Base-by-base conservation (phyloP, 64 coral and sea anemone species). In the Actinia equina region DNA sequence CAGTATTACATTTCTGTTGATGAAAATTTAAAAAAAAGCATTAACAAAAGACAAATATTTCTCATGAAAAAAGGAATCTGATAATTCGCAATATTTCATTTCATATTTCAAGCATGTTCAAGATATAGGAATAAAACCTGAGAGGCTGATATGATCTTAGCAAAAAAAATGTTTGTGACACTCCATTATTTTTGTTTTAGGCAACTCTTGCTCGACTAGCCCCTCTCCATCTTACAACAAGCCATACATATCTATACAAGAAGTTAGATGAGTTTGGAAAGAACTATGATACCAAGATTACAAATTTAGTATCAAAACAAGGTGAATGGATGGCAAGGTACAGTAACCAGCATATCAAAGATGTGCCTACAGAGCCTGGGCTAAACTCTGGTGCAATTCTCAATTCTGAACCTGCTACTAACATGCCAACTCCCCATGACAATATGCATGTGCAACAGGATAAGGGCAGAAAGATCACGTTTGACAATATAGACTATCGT, bases 231-330 rank as follows among this genome's bases (percentile, higher is more conserved):
- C 7, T 85, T 5, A 77, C 82, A 84, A 59, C 52, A 17, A 77
- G 64, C 46, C 89, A 90, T 22, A 78, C 89, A 53, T 84, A 59
- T 59, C 30, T 90, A 18, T 90, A 89, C 63, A 56, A 52, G 52
- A 90, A 85, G 82, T 65, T 90, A 55, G 89, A 90, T 90, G 89
- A 90, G 69, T 85, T 77, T 90, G 89, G 70, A 44, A 87, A 94
- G 55, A 80, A 17, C 87, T 23, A 42, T n/a, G 41, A 56, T 74
- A 64, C 79, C 27, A 26, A 58, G 25, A 43, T 78, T 16, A 25
- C 22, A 52, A 12, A 76, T 76, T 65, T 44, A n/a, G 86, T 87
- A 19, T 17, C 19, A 54, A 86, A 87, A 67, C 70, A 78, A 42
- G 22, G 86, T 52, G 17, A 87, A 45, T 87, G 71, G n/a, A 87